Conservation (phyloP, 2,797 vertebrate genomes). For the Gymnopithys bicolor region DNA sequence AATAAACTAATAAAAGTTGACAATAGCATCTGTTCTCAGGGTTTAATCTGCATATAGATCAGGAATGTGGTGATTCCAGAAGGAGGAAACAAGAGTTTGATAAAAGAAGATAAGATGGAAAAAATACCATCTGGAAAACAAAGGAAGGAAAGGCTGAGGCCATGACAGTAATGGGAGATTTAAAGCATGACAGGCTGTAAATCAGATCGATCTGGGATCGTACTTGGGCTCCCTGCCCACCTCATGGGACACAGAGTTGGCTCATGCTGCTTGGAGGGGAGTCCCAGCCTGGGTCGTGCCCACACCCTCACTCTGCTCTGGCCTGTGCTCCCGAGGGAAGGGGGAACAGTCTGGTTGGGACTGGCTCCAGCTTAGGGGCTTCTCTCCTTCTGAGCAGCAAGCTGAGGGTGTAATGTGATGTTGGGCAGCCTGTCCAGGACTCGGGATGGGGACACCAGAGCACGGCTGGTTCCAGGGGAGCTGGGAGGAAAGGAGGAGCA, state of each 20-base stretch:
- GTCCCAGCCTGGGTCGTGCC: neutral
- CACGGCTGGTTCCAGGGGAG: rapidly evolving
- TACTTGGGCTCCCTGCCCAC: neutral
- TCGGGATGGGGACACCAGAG: neutral
- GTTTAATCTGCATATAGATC: constrained; percentile 72
- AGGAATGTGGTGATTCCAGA: constrained; percentile 63
- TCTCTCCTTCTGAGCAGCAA: neutral
- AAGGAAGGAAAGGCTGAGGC: constrained; percentile 23
- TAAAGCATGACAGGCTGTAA: neutral
- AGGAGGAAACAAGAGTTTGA: constrained; percentile 69
- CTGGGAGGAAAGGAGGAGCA: neutral
- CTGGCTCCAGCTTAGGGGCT: neutral
- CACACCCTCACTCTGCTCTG: neutral
- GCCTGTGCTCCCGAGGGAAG: neutral
- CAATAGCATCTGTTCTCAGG: constrained; percentile 70
- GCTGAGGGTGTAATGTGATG: neutral
- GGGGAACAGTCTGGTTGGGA: neutral
- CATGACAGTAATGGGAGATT: constrained; percentile 8
- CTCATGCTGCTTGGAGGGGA: neutral
- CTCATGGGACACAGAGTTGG: neutral
- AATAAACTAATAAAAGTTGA: constrained; percentile 68
- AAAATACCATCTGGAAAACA: constrained; percentile 16
- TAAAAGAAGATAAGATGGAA: constrained; percentile 63
- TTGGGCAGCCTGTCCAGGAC: neutral
- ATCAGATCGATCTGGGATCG: neutral